These are phyloP conservation scores for Eulithis testata DNA, from an alignment of 2,888 invertebrate species.

Conservation along the genomic window DNA sequence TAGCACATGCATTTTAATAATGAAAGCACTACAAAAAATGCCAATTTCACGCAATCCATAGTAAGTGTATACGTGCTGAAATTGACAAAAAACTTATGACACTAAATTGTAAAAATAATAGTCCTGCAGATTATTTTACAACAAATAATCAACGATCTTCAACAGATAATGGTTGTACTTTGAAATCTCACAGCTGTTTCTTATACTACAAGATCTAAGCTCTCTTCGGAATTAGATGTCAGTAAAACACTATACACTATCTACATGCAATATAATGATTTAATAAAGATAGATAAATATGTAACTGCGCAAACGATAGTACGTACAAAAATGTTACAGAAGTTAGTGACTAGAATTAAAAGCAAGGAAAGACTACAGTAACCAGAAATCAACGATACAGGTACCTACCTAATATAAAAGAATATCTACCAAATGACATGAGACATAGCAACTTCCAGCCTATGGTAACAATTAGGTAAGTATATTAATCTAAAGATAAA, in stretches of 20 bases:
- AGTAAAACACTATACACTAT: slow-evolving; percentile 23
- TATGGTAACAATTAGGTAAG: slow-evolving; percentile 65
- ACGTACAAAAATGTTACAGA: slow-evolving; percentile 14
- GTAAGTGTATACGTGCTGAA: slow-evolving; percentile 35
- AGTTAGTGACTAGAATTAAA: slow-evolving; percentile 40
- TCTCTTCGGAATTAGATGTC: slow-evolving; percentile 28
- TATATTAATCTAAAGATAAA: slow-evolving; percentile 59
- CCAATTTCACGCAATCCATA: not conserved
- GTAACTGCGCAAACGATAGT: slow-evolving; percentile 5
- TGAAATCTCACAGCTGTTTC: slow-evolving; percentile 57
- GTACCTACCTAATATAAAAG: slow-evolving; percentile 5
- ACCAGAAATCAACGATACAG: slow-evolving; percentile 3
- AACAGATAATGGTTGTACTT: slow-evolving; percentile 65
- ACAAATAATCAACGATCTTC: slow-evolving; percentile 75
- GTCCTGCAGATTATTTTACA: slow-evolving; percentile 73
- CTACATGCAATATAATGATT: slow-evolving; percentile 13
- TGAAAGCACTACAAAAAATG: slow-evolving; percentile 5
- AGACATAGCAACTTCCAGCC: slow-evolving; percentile 52
- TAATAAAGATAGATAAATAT: not conserved
- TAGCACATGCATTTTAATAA: not conserved
- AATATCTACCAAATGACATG: slow-evolving; percentile 1
- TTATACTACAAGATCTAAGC: slow-evolving; percentile 53
- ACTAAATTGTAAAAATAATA: slow-evolving; percentile 45
- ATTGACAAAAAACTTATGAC: slow-evolving; percentile 64
- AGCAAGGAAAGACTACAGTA: slow-evolving; percentile 24